Evolutionary conservation across 2,113 vertebrate species (phyloP).

Genomic region (Equus przewalskii): DNA sequence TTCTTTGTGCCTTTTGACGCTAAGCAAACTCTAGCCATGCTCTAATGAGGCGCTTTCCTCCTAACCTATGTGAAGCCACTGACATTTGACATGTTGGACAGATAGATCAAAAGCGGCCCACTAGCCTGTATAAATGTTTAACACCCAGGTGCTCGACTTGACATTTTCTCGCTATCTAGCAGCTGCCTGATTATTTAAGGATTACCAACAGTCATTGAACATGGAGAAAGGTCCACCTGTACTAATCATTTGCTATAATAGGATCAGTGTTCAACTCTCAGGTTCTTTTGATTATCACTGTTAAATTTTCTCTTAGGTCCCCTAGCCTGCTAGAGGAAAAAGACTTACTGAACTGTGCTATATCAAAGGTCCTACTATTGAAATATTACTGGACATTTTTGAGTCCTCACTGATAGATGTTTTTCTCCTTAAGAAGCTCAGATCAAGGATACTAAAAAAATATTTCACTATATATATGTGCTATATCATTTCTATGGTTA

Average conservation of each 20-base stretch:
- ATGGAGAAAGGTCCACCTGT: constrained; percentile 75
- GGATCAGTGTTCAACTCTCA: constrained; percentile 67
- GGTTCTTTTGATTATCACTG: constrained; percentile 81
- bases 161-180: constrained; percentile 80
- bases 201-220: constrained; percentile 80
- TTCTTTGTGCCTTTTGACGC: constrained; percentile 73
- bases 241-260: constrained; percentile 79
- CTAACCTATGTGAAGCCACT: constrained; percentile 69
- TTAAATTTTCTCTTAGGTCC: constrained; percentile 65
- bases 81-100: constrained; percentile 76
- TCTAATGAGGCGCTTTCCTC: constrained; percentile 79
- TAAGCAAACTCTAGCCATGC: constrained; percentile 60
- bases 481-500: background rate
- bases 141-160: constrained; percentile 81
- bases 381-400: constrained; percentile 58
- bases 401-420: constrained; percentile 25
- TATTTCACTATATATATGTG: background rate
- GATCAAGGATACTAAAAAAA: background rate
- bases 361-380: constrained; percentile 54
- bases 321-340: constrained; percentile 53
- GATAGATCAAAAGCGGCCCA: constrained; percentile 78
- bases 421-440: constrained; percentile 41
- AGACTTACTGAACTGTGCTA: constrained; percentile 38
- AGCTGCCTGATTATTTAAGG: constrained; percentile 82
- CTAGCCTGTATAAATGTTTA: constrained; percentile 79